A percentile compares a stretch with the other conserved stretches of the same genome.
phyloP scores from a whole-genome alignment of 2,113 vertebrate species.

The Lanius collurio region DNA sequence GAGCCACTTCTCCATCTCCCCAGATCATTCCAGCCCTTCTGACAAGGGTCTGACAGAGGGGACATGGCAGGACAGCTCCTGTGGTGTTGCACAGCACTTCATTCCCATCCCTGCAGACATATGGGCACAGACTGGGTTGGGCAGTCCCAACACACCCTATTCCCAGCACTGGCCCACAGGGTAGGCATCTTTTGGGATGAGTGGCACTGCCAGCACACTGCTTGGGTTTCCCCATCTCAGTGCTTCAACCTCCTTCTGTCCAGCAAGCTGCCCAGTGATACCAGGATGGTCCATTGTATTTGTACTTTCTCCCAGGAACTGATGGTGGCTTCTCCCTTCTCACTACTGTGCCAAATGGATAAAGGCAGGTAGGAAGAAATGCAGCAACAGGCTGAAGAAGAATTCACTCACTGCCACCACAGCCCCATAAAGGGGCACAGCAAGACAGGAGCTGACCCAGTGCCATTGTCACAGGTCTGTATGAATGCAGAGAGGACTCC shows the following conservation, averaged over 20 bases:
- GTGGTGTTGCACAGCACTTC: fast-evolving
- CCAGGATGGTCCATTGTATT: not conserved
- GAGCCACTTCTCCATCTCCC: not conserved
- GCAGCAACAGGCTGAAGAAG: not conserved
- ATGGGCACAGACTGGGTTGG: not conserved
- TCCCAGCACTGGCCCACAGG: not conserved
- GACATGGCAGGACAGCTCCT: not conserved
- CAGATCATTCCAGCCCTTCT: not conserved
- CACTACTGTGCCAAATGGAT: not conserved
- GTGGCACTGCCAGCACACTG: not conserved
- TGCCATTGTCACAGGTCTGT: fast-evolving
- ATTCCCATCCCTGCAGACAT: too few species aligned
- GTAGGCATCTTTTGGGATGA: not conserved
- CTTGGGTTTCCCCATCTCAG: not conserved
- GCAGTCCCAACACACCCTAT: not conserved
- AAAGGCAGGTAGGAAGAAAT: not conserved
- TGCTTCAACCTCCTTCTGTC: not conserved
- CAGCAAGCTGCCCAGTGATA: not conserved
- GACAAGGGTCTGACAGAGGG: not conserved
- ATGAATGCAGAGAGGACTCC: not conserved
- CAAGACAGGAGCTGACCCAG: not conserved
- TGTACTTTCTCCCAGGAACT: not conserved
- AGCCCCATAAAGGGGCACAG: not conserved
- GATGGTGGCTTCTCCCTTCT: not conserved
- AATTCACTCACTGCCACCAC: fast-evolving